Conservation (phyloP, 2,113 vertebrate species). For the Nipponia nippon region DNA sequence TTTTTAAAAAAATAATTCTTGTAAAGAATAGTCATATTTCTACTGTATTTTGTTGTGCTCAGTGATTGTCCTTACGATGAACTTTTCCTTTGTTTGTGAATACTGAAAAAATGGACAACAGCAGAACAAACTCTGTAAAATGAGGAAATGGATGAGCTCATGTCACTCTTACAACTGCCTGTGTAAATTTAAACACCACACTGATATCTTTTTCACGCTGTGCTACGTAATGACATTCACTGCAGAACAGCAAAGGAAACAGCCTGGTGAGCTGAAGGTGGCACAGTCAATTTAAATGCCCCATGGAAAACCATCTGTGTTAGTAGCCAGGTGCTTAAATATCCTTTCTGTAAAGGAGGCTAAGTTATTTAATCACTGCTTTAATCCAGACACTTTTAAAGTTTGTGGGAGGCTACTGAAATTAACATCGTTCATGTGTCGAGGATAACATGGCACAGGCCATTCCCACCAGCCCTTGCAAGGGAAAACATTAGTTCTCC, state of each 20-base stretch:
- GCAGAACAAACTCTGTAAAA: background rate
- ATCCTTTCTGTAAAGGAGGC: background rate
- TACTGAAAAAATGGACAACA: background rate
- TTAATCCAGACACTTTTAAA: background rate
- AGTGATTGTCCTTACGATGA: background rate
- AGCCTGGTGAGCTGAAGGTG: background rate
- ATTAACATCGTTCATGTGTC: background rate
- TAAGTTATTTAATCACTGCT: background rate
- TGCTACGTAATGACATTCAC: background rate
- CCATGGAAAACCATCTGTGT: background rate
- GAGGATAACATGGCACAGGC: background rate
- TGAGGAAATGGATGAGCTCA: background rate
- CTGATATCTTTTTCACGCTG: background rate
- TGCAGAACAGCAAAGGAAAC: background rate
- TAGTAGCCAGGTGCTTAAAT: background rate
- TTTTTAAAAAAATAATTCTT: background rate
- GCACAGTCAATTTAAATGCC: background rate
- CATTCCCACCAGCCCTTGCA: background rate
- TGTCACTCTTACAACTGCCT: accelerated
- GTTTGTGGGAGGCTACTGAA: background rate
- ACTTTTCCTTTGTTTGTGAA: background rate
- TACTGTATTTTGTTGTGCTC: background rate
- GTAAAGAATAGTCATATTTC: background rate
- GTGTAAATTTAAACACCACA: background rate
- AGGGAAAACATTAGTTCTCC: background rate